Evolutionary conservation across 2,797 vertebrate species (phyloP).

Genomic region (Triplophysa yarkandensis): DNA sequence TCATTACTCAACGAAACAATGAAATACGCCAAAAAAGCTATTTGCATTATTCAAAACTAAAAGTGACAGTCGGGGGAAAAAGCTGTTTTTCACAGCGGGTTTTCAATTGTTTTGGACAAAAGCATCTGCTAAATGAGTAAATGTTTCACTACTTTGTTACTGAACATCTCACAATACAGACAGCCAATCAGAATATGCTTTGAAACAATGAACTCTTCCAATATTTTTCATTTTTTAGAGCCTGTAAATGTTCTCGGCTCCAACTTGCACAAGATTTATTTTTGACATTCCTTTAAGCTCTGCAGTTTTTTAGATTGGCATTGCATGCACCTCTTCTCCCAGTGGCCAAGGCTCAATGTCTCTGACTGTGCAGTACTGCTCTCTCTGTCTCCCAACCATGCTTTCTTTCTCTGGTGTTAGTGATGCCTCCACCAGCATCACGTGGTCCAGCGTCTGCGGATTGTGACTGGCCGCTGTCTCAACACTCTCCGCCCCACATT

Average conservation of each 20-base stretch:
- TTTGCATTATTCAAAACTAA: not conserved
- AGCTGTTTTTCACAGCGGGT: not conserved
- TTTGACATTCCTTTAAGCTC: constrained; percentile 15
- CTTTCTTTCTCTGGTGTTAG: constrained; percentile 30
- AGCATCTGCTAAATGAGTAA: not conserved
- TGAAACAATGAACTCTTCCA: not conserved
- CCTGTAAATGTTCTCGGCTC: constrained; percentile 7
- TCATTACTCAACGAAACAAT: not conserved
- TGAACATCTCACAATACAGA: not conserved
- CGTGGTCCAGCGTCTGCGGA: constrained; percentile 38
- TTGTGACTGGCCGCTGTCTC: constrained; percentile 55
- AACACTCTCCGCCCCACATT: constrained; percentile 59
- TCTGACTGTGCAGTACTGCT: constrained; percentile 5
- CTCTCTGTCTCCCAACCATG: constrained; percentile 26
- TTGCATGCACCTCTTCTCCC: constrained; percentile 21
- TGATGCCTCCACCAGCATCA: constrained; percentile 36
- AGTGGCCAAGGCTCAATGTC: constrained; percentile 1
- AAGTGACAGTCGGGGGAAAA: not conserved
- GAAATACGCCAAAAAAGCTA: not conserved
- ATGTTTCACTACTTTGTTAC: not conserved
- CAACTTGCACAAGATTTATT: not conserved
- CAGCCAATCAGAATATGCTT: not conserved
- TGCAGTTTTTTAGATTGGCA: constrained; percentile 25
- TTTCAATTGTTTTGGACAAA: not conserved
- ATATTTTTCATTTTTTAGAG: not conserved